Evolutionary conservation across 2,888 invertebrate species (phyloP).

Genomic region (Ophion costatus): DNA sequence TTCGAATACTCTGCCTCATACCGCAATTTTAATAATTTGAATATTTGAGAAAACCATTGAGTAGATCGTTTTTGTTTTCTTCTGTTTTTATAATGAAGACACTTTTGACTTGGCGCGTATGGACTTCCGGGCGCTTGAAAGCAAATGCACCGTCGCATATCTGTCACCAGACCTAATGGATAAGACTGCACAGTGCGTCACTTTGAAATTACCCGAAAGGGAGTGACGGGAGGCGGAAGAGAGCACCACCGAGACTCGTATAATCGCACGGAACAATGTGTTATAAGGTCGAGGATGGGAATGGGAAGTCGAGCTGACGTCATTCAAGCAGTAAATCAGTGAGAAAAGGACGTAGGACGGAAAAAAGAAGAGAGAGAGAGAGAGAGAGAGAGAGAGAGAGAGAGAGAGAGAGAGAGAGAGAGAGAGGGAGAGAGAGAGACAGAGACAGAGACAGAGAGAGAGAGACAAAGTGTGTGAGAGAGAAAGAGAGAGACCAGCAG

Average conservation of each 20-base stretch:
- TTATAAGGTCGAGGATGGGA: conserved; percentile 18
- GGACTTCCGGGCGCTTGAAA: neutral
- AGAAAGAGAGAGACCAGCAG: conserved; percentile 13
- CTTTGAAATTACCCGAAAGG: conserved; percentile 45
- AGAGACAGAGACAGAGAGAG: too few relatives aligned
- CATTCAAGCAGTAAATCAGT: conserved; percentile 56
- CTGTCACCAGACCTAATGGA: conserved; percentile 21
- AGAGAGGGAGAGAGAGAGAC: neutral
- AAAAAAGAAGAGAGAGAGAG: conserved; percentile 5
- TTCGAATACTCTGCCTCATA: too few relatives aligned
- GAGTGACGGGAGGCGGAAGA: conserved; percentile 6
- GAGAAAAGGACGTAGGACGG: conserved; percentile 29
- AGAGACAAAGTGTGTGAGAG: too few relatives aligned
- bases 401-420: conserved; percentile 3
- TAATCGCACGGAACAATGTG: conserved; percentile 29
- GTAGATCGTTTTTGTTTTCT: neutral
- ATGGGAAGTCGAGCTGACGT: conserved; percentile 58
- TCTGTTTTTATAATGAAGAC: neutral
- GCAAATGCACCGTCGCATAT: neutral
- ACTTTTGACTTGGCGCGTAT: neutral
- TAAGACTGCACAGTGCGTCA: conserved; percentile 57
- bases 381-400: conserved; percentile 12
- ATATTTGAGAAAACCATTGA: neutral
- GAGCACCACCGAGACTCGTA: conserved; percentile 25
- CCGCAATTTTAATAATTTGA: too few relatives aligned